Conservation (phyloP, 2,888 invertebrate species). For the Drosophila fungiperda region DNA sequence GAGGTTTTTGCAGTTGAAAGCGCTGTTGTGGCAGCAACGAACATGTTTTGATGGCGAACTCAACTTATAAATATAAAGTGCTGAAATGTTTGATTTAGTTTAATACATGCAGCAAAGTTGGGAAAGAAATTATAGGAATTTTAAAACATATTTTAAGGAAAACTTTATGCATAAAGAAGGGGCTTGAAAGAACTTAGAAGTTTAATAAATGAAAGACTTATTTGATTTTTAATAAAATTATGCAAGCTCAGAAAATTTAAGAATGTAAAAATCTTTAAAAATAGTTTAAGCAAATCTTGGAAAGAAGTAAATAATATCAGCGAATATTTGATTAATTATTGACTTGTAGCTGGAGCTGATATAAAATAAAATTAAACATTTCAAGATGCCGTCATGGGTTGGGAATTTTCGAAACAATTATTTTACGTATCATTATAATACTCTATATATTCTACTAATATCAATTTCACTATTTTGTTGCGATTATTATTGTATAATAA, state of each 20-base stretch:
- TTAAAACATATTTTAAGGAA: not conserved
- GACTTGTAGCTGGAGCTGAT: too few relatives aligned
- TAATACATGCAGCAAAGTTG: not conserved
- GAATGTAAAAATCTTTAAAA: too few relatives aligned
- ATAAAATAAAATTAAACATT: too few relatives aligned
- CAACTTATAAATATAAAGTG: not conserved
- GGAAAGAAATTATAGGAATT: not conserved
- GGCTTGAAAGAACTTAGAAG: not conserved
- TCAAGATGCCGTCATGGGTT: too few relatives aligned
- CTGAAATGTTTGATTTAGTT: not conserved
- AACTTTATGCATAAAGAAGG: fast-evolving
- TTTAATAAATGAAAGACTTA: fast-evolving
- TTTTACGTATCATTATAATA: too few relatives aligned
- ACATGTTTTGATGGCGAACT: not conserved
- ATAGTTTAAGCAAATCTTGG: too few relatives aligned
- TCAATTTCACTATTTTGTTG: too few relatives aligned
- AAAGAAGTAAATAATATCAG: not conserved
- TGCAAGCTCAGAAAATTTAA: not conserved
- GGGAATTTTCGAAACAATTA: too few relatives aligned
- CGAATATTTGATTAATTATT: not conserved
- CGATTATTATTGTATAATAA: too few relatives aligned
- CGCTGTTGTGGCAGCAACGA: not conserved
- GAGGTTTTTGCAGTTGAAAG: not conserved
- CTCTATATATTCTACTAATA: too few relatives aligned
- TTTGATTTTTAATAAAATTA: not conserved